Base-by-base conservation (phyloP, 2,113 vertebrate genomes). In the Sorex araneus region DNA sequence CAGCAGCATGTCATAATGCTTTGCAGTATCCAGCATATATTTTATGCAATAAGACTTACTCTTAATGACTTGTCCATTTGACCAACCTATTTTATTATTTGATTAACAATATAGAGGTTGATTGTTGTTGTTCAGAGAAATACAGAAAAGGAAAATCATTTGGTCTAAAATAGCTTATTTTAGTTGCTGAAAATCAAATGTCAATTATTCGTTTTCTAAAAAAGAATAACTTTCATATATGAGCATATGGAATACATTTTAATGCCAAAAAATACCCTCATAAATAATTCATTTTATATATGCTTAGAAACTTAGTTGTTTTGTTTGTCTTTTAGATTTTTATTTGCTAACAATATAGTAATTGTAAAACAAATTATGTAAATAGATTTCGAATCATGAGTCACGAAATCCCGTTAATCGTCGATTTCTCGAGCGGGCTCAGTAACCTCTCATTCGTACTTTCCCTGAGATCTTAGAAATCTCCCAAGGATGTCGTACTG, bases 151-250 rank as follows among this genome's bases (percentile, higher is more conserved):
- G 10, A 19, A 23, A 10, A 63, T 15, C 2, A 23, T 50, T 79
- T 73, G 89, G 9, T 88, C 43, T 54, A 50, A 84, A 87, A n/a
- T 27, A 40, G 16, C 2, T 89, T 12, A 34, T 34, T 1, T 57
- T 93, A 77, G 27, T 36, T 92, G 15, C 18, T 63, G n/a, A 28
- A 92, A 34, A 50, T 16, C 90, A 86, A 88, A 82, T n/a, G 43
- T 19, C 85, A 74, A 84, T 7, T 64, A 32, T 0, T 32, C 76
- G n/a, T 57, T 82, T 23, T 36, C 76, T 50, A 32, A 86, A 79
- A 43, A 66, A 8, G 9, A 32, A n/a, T 30, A 67, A 84, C 0
- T 70, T 19, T 89, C 43, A 67, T 83, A 70, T 60, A 77, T 36
- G 57, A 54, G 45, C 32, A 34, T 18, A 27, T 69, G 9, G 28